Evolutionary conservation across 2,888 invertebrate genomes (phyloP).

Genomic region (Rhingia campestris): DNA sequence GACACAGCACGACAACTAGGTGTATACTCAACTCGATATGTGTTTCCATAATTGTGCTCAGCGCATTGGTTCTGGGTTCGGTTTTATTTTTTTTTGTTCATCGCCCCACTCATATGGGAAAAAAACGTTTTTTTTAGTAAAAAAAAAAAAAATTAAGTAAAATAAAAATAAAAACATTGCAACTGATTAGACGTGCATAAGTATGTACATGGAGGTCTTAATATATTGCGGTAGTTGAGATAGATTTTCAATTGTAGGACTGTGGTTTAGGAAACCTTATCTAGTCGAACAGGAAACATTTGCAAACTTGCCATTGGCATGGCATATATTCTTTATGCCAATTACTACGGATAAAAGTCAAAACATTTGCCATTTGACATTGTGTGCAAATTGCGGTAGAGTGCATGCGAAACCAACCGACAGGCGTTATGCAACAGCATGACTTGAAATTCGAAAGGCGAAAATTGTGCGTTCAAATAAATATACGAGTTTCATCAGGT

Average conservation of each 20-base stretch:
- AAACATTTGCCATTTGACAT: slow-evolving; percentile 28
- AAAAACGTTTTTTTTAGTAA: too few relatives aligned
- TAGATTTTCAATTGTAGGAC: neutral
- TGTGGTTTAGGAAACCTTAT: slow-evolving; percentile 33
- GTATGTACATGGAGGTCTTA: neutral
- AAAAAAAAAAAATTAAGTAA: too few relatives aligned
- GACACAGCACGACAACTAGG: slow-evolving; percentile 9
- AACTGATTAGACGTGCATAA: too few relatives aligned
- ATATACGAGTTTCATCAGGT: too few relatives aligned
- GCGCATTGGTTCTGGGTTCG: too few relatives aligned
- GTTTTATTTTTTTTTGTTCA: too few relatives aligned
- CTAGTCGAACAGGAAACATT: slow-evolving; percentile 56
- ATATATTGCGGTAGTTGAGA: neutral
- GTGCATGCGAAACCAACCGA: too few relatives aligned
- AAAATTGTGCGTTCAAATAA: too few relatives aligned
- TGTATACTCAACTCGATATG: neutral
- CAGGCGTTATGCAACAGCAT: too few relatives aligned
- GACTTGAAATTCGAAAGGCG: too few relatives aligned
- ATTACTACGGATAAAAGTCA: slow-evolving; percentile 30
- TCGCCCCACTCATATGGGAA: too few relatives aligned
- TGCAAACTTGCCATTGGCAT: slow-evolving; percentile 20
- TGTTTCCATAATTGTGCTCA: neutral
- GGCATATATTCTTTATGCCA: slow-evolving; percentile 6
- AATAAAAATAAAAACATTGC: too few relatives aligned
- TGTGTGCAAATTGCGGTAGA: neutral